These are phyloP conservation scores for Drosophila obscura DNA, from an alignment of 1,140 invertebrate genomes.

Conservation along the genomic window DNA sequence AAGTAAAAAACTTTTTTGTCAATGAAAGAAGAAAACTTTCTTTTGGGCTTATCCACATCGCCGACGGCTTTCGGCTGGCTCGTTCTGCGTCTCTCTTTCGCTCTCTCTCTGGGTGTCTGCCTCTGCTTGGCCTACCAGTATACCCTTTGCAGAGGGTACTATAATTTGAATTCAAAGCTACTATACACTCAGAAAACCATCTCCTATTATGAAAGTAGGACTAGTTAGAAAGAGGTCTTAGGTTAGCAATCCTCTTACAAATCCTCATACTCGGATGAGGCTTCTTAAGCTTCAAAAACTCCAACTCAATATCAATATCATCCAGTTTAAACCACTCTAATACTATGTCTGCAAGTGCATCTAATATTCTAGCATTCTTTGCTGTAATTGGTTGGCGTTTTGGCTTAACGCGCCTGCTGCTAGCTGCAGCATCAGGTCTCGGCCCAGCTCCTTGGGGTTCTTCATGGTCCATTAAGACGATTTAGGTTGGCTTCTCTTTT, in stretches of 20 bases:
- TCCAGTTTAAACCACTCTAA: too few relatives aligned
- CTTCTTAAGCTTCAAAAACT: too few relatives aligned
- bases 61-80: conserved; percentile 25
- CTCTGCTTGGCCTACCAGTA: conserved; percentile 38
- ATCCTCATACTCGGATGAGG: too few relatives aligned
- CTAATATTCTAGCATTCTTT: conserved; percentile 19
- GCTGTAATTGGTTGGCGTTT: conserved; percentile 74
- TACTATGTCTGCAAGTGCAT: too few relatives aligned
- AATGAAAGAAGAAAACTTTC: conserved; percentile 77
- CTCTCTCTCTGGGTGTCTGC: conserved; percentile 26
- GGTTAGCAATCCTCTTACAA: too few relatives aligned
- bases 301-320: too few relatives aligned
- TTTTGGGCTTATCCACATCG: conserved; percentile 75
- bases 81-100: conserved; percentile 5
- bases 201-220: too few relatives aligned
- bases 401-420: conserved; percentile 70
- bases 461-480: conserved; percentile 81
- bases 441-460: conserved; percentile 42
- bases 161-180: background rate
- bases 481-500: conserved; percentile 69
- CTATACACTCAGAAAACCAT: too few relatives aligned
- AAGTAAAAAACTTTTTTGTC: conserved; percentile 65
- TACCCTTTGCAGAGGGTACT: background rate
- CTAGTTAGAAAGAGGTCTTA: too few relatives aligned
- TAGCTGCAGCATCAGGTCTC: conserved; percentile 33